Evolutionary conservation across 2,888 invertebrate genomes (phyloP), one percentile per base, ranked within the genome.

Genomic region (Dioctria rufipes): DNA sequence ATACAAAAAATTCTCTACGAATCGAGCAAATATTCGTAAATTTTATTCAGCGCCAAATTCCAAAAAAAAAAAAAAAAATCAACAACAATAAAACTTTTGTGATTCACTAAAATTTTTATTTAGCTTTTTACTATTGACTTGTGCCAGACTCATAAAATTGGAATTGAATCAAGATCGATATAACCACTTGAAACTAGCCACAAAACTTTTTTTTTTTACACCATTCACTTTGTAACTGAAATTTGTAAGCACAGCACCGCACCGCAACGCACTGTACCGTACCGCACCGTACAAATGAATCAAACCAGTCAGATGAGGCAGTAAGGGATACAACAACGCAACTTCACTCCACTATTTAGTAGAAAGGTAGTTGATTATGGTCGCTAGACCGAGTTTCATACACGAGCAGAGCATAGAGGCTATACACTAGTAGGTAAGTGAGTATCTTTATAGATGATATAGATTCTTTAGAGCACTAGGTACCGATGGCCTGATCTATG

Each of bases 161-260:
- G 8, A 73, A 73, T 73, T 73, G 58, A 73, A 73, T 73, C 58
- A 58, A 39, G 60, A 73, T 73, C 73, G 73, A 73, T 73, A 43
- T 60, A 42, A 67, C 67, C 58, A 58, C 40, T 39, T 40, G 54
- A 58, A 73, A 73, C 69, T 58, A 25, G 60, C 73, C 60, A 73
- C 73, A 73, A 42, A 73, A 73, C 54, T 58, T 58, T 51, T 51
- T 51, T 51, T 51, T 51, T 61, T 61, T 73, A 60, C 73, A 73
- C 73, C 42, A 73, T 39, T 73, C 58, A 58, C 60, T 73, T 73
- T 73, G 73, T 58, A 73, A 42, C 60, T 73, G 60, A 58, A 58
- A 66, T 43, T 73, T n/a, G 58, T 42, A 58, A 40, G 73, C 42
- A 58, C 60, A 0, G 25, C 2, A 25, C 25, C 25, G 25, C 25